These are phyloP conservation scores for Macrotrachela quadricornifera DNA, from an alignment of 1,140 invertebrate species.

Conservation along the genomic window DNA sequence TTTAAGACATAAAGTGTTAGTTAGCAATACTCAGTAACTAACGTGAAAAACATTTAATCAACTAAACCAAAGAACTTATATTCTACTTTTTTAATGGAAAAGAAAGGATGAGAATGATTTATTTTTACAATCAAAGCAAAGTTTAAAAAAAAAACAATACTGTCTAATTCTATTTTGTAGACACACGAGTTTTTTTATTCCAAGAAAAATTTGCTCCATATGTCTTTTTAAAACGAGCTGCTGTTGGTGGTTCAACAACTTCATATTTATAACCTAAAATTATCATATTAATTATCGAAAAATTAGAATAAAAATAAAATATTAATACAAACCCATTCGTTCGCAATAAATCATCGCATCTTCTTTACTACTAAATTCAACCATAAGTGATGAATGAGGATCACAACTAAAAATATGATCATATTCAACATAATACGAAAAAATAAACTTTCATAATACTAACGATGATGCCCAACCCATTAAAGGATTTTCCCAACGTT, in stretches of 20 bases:
- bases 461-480: constrained; percentile 91
- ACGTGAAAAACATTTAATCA: too few relatives aligned
- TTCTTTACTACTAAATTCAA: constrained; percentile 50
- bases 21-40: too few relatives aligned
- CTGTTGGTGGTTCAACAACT: constrained; percentile 48
- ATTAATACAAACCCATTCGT: constrained; percentile 49
- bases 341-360: constrained; percentile 77
- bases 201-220: constrained; percentile 87
- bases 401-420: constrained; percentile 46
- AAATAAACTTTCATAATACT: constrained; percentile 18
- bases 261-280: constrained; percentile 51
- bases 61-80: too few relatives aligned
- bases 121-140: too few relatives aligned
- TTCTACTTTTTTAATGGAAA: too few relatives aligned
- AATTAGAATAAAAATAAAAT: background rate
- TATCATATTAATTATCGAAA: background rate
- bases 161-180: constrained; percentile 65
- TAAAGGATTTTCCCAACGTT: constrained; percentile 92
- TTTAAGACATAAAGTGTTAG: too few relatives aligned
- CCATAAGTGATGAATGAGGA: constrained; percentile 68
- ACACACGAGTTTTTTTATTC: constrained; percentile 74
- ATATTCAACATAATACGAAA: background rate
- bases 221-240: constrained; percentile 47
- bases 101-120: too few relatives aligned
- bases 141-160: too few relatives aligned